Conservation (phyloP, 2,888 invertebrate genomes). For the Eurytoma californica region DNA sequence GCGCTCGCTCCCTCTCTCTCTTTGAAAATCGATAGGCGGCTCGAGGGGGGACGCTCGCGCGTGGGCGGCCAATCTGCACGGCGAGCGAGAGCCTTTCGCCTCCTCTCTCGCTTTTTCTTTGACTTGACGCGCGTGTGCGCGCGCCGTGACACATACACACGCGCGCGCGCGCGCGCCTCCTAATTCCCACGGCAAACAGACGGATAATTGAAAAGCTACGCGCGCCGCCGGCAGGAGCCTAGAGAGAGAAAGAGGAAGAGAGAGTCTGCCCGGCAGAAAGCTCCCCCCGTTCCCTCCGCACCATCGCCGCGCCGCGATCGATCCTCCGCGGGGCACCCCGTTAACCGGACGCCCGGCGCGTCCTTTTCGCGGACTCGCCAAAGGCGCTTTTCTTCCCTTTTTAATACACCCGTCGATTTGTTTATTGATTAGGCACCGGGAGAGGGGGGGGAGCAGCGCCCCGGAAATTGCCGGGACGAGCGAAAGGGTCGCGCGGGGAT, state of each 20-base stretch:
- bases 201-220: conserved; percentile 55
- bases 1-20: conserved; percentile 53
- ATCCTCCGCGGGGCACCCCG: neutral
- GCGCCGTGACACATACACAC: neutral
- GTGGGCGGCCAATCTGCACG: conserved; percentile 37
- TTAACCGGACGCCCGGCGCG: neutral
- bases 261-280: too few species aligned
- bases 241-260: conserved; percentile 29
- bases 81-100: conserved; percentile 40
- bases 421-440: too few species aligned
- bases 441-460: too few species aligned
- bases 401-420: too few species aligned
- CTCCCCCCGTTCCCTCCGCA: too few species aligned
- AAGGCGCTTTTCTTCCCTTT: neutral
- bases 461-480: too few species aligned
- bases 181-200: conserved; percentile 56
- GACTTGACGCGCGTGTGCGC: neutral
- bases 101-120: conserved; percentile 24
- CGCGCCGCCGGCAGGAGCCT: conserved; percentile 14
- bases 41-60: conserved; percentile 19
- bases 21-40: conserved; percentile 67
- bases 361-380: conserved; percentile 1
- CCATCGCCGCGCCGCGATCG: conserved; percentile 3
- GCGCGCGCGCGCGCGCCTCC: conserved; percentile 27
- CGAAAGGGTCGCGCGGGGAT: too few species aligned